Conservation (phyloP, 2,797 vertebrate genomes). For the Melanotaenia trifasciata region DNA sequence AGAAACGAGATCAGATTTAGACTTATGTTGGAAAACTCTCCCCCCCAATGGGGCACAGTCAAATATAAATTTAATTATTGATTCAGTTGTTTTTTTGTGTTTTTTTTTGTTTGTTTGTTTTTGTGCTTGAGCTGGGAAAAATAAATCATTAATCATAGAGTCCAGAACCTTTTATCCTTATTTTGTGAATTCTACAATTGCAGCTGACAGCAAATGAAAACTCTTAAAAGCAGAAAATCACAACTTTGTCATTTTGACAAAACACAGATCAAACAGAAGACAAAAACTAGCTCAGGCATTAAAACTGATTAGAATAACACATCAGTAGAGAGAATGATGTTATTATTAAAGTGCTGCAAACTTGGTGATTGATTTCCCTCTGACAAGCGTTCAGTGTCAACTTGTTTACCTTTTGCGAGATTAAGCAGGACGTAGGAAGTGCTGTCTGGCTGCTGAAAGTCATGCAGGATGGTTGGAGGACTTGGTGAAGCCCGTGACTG, state of each 20-base stretch:
- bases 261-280: background rate
- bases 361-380: background rate
- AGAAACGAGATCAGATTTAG: constrained; percentile 23
- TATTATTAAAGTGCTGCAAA: background rate
- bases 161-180: background rate
- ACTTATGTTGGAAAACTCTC: constrained; percentile 15
- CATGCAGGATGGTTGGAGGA: constrained; percentile 87
- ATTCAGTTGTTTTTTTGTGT: background rate
- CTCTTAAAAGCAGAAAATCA: background rate
- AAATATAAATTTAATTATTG: constrained; percentile 9
- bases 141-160: background rate
- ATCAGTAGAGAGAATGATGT: background rate
- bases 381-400: background rate
- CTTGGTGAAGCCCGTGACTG: constrained; percentile 80
- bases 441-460: constrained; percentile 93
- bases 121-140: background rate
- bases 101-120: background rate
- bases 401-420: constrained; percentile 90
- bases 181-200: background rate
- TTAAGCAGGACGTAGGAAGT: constrained; percentile 97
- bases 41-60: background rate
- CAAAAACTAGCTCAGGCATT: background rate
- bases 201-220: background rate
- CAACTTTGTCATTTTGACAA: background rate
- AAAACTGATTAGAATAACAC: background rate